phyloP scores from a whole-genome alignment of 1,140 invertebrate genomes.

The Onthophagus taurus region DNA sequence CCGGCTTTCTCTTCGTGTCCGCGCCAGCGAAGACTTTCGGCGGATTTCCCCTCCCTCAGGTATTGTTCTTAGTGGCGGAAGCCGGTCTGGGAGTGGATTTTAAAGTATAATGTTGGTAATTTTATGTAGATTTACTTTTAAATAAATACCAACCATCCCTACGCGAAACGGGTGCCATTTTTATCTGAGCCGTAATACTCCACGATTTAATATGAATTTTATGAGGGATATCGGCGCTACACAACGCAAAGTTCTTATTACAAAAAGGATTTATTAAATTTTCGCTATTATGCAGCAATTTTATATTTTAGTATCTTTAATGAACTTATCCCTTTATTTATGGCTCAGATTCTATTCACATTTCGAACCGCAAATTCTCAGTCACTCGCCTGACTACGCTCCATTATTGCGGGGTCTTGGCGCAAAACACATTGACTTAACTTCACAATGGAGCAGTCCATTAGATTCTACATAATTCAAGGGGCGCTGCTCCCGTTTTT shows the following conservation, averaged over 20 bases:
- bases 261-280: too few relatives aligned
- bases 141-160: constrained; percentile 10
- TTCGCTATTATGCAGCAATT: background rate
- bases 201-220: background rate
- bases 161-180: constrained; percentile 4
- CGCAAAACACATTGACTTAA: too few relatives aligned
- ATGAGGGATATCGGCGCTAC: too few relatives aligned
- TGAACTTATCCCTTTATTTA: background rate
- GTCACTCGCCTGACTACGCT: background rate
- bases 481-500: too few relatives aligned
- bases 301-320: background rate
- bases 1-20: background rate
- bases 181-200: background rate
- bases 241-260: too few relatives aligned
- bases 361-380: background rate
- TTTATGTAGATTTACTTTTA: constrained; percentile 1
- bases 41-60: background rate
- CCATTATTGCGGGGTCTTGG: background rate
- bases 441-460: too few relatives aligned
- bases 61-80: background rate
- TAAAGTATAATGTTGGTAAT: constrained; percentile 8
- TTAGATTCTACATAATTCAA: too few relatives aligned
- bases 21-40: background rate
- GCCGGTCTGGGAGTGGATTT: background rate
- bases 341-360: constrained; percentile 7